phyloP scores from a whole-genome alignment of 2,888 invertebrate genomes.

The Hylaea fasciaria region DNA sequence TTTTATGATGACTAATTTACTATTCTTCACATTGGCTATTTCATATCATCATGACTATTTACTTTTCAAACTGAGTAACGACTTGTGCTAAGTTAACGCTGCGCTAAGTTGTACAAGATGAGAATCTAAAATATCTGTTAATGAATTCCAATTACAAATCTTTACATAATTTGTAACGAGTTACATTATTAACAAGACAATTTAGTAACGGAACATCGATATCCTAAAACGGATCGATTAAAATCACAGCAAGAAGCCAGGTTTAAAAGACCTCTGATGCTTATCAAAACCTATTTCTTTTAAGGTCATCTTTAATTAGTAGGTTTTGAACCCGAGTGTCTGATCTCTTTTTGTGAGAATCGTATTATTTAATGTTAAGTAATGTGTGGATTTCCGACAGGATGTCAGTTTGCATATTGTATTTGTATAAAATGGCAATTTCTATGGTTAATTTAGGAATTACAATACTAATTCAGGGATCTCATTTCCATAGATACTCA shows the following conservation, averaged over 20 bases:
- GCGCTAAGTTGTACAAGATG: too few relatives aligned
- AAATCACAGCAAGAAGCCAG: constrained; percentile 28
- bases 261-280: constrained; percentile 14
- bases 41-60: too few relatives aligned
- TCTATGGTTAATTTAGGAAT: constrained; percentile 24
- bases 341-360: constrained; percentile 28
- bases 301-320: constrained; percentile 23
- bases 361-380: constrained; percentile 25
- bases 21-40: too few relatives aligned
- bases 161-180: neutral
- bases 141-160: too few relatives aligned
- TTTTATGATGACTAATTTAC: too few relatives aligned
- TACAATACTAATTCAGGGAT: constrained; percentile 10
- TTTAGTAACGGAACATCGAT: constrained; percentile 55
- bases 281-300: neutral
- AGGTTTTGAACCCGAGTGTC: constrained; percentile 1
- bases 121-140: too few relatives aligned
- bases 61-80: too few relatives aligned
- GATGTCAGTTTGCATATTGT: constrained; percentile 39
- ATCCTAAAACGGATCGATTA: constrained; percentile 14
- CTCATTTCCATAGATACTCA: constrained; percentile 24
- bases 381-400: constrained; percentile 27
- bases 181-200: constrained; percentile 53
- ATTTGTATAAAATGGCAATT: constrained; percentile 38
- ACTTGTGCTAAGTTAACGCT: too few relatives aligned